A percentile compares a stretch with the other conserved stretches of the same genome.
phyloP scores from a whole-genome alignment of 1,140 invertebrate species.

The Drosophila tani region DNA sequence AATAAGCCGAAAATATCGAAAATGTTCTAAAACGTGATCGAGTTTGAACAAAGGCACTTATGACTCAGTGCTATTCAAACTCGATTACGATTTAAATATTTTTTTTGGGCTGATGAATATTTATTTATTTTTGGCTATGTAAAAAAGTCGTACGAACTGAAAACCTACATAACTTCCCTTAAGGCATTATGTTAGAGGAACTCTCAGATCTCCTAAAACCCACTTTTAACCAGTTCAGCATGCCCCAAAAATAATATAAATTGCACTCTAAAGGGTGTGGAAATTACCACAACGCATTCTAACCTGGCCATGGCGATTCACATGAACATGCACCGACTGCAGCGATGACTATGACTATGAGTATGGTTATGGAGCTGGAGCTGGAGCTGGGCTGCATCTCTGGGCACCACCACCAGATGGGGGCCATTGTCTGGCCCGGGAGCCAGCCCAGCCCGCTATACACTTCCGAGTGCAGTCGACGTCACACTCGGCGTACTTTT shows the following conservation, averaged over 20 bases:
- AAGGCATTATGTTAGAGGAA: background rate
- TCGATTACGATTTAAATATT: no score
- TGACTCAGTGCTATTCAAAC: no score
- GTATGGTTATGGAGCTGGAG: slow-evolving; percentile 17
- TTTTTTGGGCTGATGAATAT: no score
- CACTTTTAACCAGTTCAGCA: slow-evolving; percentile 1
- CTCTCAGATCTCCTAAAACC: background rate
- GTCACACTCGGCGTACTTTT: slow-evolving; percentile 79
- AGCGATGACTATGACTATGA: slow-evolving; percentile 6
- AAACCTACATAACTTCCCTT: no score
- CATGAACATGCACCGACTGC: slow-evolving; percentile 61
- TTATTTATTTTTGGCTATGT: no score
- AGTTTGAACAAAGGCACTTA: no score
- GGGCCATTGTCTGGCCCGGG: slow-evolving; percentile 61
- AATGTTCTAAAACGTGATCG: no score
- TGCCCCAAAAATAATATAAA: slow-evolving; percentile 10
- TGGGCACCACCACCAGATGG: slow-evolving; percentile 27
- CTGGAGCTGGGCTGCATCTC: slow-evolving; percentile 26
- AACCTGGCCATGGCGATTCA: slow-evolving; percentile 56
- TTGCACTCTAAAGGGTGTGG: slow-evolving; percentile 16
- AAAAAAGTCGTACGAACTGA: no score
- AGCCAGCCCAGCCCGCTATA: slow-evolving; percentile 42
- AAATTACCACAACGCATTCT: slow-evolving; percentile 68
- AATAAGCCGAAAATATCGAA: no score
- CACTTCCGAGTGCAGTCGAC: slow-evolving; percentile 78